Base-by-base conservation (phyloP, 2,797 vertebrate species). In the Furcifer pardalis region DNA sequence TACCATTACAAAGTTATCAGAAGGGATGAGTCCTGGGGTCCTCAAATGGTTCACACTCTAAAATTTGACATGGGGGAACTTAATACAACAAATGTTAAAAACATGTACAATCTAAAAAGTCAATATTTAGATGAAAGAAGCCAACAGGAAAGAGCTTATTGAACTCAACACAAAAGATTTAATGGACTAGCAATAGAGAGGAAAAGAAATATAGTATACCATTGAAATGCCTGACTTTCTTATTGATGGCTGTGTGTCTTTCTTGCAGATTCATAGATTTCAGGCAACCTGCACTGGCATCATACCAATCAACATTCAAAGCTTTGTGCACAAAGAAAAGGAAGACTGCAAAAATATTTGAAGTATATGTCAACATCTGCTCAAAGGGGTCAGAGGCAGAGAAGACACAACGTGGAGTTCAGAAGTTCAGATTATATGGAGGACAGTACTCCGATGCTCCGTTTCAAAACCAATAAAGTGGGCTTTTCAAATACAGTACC, bases 381-480 rank as follows among this genome's bases (percentile, higher is more conserved):
- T 46, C 76, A 46, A 68, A 80, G 30, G 0, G 25, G 52, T 15
- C 17, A 77, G 44, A 44, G 17, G 46, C 25, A 44, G 46, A 66
- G 52, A 65, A 59, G 9, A 59, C 25, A 46, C 9, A 75, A 30
- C 44, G 46, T 27, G 25, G 44, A 78, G 83, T 78, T 62, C 66
- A 62, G n/a, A 76, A 69, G 30, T 83, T 77, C 82, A 37, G 32
- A 69, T 77, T 15, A 21, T 15, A 37, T 7, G 32, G 52, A 81
- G 12, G 40, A 17, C 35, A 32, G 40, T 81, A 81, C n/a, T 30
- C 23, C 60, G 27, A 77, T 23, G 44, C 49, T 76, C 32, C 23
- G 5, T 71, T 69, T 77, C 37, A 59, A 46, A 81, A 62, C 77
- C 74, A 35, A 77, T 81, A 71, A 81, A 69, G 81, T 5, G 62